A percentile compares a stretch with the other conserved stretches of the same genome.
Evolutionary conservation across 2,797 vertebrate species (phyloP).

Genomic region (Channa striata): DNA sequence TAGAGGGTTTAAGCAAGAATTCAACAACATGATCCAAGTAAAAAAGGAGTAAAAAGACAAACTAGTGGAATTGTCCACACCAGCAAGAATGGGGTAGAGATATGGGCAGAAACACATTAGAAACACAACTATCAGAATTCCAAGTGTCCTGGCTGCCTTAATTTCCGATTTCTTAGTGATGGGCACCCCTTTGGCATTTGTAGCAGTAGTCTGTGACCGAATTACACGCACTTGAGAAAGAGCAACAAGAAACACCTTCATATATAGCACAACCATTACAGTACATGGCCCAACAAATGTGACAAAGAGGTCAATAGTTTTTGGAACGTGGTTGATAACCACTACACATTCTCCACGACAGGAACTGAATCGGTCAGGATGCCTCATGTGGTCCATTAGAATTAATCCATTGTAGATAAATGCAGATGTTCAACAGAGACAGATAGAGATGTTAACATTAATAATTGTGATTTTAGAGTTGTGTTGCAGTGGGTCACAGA

Average conservation of each 20-base stretch:
- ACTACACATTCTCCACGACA: conserved; percentile 66
- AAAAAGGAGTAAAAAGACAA: conserved; percentile 21
- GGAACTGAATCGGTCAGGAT: conserved; percentile 30
- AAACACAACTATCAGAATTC: conserved; percentile 61
- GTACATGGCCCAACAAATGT: conserved; percentile 49
- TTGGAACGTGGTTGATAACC: conserved; percentile 19
- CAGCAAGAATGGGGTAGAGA: conserved; percentile 47
- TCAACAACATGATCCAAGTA: conserved; percentile 59
- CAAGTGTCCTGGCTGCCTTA: conserved; percentile 70
- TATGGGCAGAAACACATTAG: conserved; percentile 67
- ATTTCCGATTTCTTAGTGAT: conserved; percentile 41
- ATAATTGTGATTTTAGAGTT: conserved; percentile 47
- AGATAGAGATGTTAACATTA: conserved; percentile 37
- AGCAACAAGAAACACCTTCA: conserved; percentile 63
- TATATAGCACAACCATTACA: conserved; percentile 62
- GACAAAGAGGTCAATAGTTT: conserved; percentile 41
- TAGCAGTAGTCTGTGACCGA: neutral
- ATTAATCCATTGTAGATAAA: conserved; percentile 44
- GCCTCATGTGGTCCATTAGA: conserved; percentile 35
- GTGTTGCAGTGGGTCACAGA: conserved; percentile 71
- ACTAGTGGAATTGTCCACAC: conserved; percentile 12
- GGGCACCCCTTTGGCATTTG: neutral
- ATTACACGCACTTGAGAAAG: conserved; percentile 53
- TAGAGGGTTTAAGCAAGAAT: conserved; percentile 71
- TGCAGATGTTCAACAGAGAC: conserved; percentile 62